Percentiles rank a stretch among this genome's conserved stretches.
phyloP scores from a whole-genome alignment of 2,888 invertebrate species.

The Cloeon dipterum region DNA sequence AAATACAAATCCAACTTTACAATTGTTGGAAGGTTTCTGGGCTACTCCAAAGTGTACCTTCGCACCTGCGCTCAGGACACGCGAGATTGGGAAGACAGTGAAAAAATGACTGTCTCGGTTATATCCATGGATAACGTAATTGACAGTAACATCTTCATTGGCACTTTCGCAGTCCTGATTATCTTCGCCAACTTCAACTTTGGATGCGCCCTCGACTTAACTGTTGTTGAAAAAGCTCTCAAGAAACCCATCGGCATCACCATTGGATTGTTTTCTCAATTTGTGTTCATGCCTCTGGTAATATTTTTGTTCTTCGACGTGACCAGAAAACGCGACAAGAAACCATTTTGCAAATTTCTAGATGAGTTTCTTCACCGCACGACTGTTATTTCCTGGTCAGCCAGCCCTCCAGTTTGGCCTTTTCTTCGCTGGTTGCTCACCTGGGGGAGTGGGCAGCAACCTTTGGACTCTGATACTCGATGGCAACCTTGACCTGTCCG shows the following conservation, averaged over 20 bases:
- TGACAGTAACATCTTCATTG: no score
- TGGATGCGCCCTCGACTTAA: conserved; percentile 68
- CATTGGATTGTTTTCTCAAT: conserved; percentile 60
- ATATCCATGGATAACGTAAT: no score
- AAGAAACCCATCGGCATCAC: conserved; percentile 50
- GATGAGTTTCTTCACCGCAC: conserved; percentile 50
- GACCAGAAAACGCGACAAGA: no score
- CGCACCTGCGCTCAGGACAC: no score
- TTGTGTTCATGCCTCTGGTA: conserved; percentile 67
- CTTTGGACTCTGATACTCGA: conserved; percentile 83
- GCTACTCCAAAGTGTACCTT: no score
- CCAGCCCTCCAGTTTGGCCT: conserved; percentile 53
- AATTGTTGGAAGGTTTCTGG: no score
- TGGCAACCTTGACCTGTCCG: conserved; percentile 79
- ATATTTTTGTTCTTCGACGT: no score
- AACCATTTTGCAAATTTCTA: conserved; percentile 22
- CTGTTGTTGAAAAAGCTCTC: conserved; percentile 36
- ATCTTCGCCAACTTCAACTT: conserved; percentile 73
- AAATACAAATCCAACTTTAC: no score
- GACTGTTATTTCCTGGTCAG: conserved; percentile 40
- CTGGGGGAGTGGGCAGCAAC: conserved; percentile 91
- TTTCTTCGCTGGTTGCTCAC: no score
- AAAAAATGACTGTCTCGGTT: conserved; percentile 29
- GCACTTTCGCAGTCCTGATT: conserved; percentile 49
- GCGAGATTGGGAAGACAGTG: no score